phyloP scores from a whole-genome alignment of 2,797 vertebrate genomes.

The Sebastes diaconus region DNA sequence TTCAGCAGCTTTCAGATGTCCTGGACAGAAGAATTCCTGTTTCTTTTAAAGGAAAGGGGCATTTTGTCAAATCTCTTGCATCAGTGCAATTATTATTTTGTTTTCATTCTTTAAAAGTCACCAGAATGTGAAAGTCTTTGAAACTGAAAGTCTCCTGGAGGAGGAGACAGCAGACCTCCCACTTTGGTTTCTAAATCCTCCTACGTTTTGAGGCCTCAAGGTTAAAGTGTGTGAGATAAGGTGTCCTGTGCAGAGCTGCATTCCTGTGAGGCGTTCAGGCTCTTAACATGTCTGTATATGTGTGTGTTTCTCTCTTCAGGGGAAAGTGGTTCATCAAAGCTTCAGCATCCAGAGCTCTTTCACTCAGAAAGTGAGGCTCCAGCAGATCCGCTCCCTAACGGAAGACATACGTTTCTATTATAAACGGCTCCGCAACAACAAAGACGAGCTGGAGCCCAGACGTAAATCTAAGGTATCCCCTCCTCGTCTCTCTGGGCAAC shows the following conservation, averaged over 20 bases:
- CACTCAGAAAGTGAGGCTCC: slow-evolving; percentile 95
- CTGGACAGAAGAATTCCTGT: too few species aligned
- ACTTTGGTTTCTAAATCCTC: too few species aligned
- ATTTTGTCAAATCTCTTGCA: too few species aligned
- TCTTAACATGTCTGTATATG: neutral
- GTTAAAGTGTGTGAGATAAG: too few species aligned
- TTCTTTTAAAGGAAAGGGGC: too few species aligned
- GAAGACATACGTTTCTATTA: slow-evolving; percentile 96
- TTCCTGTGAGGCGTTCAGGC: neutral
- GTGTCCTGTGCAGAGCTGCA: neutral
- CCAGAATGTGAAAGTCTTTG: too few species aligned
- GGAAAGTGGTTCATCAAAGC: slow-evolving; percentile 95
- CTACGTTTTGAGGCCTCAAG: too few species aligned
- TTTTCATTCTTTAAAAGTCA: too few species aligned
- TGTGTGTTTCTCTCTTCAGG: slow-evolving; percentile 75
- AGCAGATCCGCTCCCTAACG: slow-evolving; percentile 92
- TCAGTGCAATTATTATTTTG: too few species aligned
- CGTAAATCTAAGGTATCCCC: slow-evolving; percentile 92
- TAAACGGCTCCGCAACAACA: slow-evolving; percentile 92
- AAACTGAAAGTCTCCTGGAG: too few species aligned
- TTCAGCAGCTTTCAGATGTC: too few species aligned
- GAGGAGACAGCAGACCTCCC: too few species aligned
- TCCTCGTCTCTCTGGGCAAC: neutral
- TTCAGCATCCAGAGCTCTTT: slow-evolving; percentile 96
- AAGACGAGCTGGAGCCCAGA: slow-evolving; percentile 94